Conservation (phyloP, 2,113 vertebrate species). For the Syrmaticus mikado region DNA sequence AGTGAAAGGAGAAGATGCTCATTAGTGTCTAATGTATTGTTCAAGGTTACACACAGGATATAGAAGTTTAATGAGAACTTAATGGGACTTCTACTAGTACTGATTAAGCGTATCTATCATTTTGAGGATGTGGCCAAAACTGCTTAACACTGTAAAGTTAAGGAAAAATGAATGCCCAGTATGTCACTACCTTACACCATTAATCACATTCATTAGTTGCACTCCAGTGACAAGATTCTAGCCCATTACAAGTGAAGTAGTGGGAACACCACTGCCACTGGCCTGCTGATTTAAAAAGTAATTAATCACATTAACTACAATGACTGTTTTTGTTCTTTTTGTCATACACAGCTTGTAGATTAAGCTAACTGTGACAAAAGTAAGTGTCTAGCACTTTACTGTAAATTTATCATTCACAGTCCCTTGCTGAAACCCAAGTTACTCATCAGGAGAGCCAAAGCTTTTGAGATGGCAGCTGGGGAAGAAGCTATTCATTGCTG, state of each 20-base stretch:
- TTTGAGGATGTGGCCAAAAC: conserved; percentile 52
- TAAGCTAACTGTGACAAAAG: conserved; percentile 34
- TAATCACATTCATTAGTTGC: conserved; percentile 64
- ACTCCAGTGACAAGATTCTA: conserved; percentile 57
- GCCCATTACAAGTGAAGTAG: conserved; percentile 45
- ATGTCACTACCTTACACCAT: conserved; percentile 58
- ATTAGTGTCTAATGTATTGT: conserved; percentile 75
- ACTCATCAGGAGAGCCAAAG: background rate
- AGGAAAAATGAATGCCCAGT: conserved; percentile 56
- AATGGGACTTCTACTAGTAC: conserved; percentile 73
- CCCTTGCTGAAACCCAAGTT: background rate
- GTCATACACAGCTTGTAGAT: conserved; percentile 27
- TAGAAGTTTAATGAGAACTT: conserved; percentile 79
- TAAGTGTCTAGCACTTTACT: background rate
- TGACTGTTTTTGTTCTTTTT: conserved; percentile 53
- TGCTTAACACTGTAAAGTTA: conserved; percentile 42
- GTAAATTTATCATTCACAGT: background rate
- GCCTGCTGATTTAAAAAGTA: conserved; percentile 52
- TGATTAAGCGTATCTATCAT: conserved; percentile 81
- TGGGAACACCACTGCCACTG: conserved; percentile 22
- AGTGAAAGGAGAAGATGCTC: conserved; percentile 52
- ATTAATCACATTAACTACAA: conserved; percentile 61
- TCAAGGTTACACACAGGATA: conserved; percentile 79
- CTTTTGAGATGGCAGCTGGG: background rate
- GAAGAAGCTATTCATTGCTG: accelerated